Percentiles rank a stretch among this genome's conserved stretches.
phyloP scores from a whole-genome alignment of 2,113 vertebrate genomes.

The Stictonetta naevosa region DNA sequence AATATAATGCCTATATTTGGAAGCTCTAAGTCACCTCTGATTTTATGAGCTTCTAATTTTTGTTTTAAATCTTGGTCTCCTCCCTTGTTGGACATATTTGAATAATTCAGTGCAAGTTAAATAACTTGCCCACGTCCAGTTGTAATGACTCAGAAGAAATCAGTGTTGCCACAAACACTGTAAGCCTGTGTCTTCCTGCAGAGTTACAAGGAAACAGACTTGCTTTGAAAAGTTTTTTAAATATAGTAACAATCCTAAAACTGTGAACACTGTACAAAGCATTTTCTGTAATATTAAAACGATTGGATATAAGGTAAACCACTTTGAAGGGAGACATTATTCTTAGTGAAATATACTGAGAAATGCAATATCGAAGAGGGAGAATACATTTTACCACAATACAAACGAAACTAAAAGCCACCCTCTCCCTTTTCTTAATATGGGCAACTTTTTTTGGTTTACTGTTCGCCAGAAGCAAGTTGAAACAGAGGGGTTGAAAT shows the following conservation, averaged over 20 bases:
- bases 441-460: background rate
- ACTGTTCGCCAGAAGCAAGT: background rate
- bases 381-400: background rate
- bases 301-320: background rate
- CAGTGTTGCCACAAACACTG: background rate
- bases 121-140: background rate
- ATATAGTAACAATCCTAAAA: background rate
- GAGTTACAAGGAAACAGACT: background rate
- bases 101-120: conserved; percentile 26
- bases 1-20: conserved; percentile 44
- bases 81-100: background rate
- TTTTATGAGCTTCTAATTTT: conserved; percentile 35
- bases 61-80: background rate
- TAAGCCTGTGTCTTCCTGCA: background rate
- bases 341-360: background rate
- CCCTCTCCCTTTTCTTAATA: accelerated
- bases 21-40: conserved; percentile 35
- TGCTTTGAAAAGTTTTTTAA: background rate
- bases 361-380: background rate
- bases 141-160: conserved; percentile 47
- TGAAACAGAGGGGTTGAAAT: background rate
- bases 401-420: background rate
- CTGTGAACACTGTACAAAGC: background rate
- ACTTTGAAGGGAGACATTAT: background rate
- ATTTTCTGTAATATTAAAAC: background rate